Evolutionary conservation across 2,113 vertebrate species (phyloP), one percentile per base, ranked within the genome.

Genomic region (Gobio gobio): DNA sequence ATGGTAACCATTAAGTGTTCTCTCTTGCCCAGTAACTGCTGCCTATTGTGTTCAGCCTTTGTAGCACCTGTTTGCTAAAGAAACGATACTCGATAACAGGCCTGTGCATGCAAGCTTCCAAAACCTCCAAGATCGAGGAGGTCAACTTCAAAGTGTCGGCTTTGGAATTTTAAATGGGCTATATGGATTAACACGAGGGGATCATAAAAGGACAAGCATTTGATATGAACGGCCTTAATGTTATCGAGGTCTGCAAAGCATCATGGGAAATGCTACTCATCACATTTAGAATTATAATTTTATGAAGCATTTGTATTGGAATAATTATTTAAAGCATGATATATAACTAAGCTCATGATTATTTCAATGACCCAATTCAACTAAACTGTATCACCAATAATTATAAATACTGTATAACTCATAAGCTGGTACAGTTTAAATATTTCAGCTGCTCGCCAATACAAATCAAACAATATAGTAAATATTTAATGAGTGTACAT

Each of bases 61-160:
- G 26, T 76, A 70, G 80, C 83, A 89, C 73, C 83, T 87, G 70
- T 77, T 87, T 78, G 83, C 85, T 85, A 83, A 91, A 75, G 22
- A 61, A 49, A 47, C 66, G 18, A 83, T 85, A 86, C 88, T 87
- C 54, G 13, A 58, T 88, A 87, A 86, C 86, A 86, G 78, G 47
- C 29, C 56, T 87, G 88, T 85, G 24, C 66, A 26, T 86, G 29
- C 59, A 26, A 54, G 68, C 59, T 49, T 74, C 24, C 54, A 33
- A 18, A 22, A n/a, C 18, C 63, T 49, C 73, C 61, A 78, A 43
- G 26, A 56, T 33, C 29, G 45, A 47, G 77, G 29, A 47, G 77
- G 29, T 89, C 36, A 78, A 10, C 84, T 90, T 86, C 78, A 76
- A 85, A 83, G 75, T 59, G 72, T 22, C 58, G 22, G 45, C 45